Percentiles rank a stretch among this genome's conserved stretches.
These are phyloP conservation scores for Agriotes lineatus DNA, from an alignment of 2,888 invertebrate genomes.

Conservation along the genomic window DNA sequence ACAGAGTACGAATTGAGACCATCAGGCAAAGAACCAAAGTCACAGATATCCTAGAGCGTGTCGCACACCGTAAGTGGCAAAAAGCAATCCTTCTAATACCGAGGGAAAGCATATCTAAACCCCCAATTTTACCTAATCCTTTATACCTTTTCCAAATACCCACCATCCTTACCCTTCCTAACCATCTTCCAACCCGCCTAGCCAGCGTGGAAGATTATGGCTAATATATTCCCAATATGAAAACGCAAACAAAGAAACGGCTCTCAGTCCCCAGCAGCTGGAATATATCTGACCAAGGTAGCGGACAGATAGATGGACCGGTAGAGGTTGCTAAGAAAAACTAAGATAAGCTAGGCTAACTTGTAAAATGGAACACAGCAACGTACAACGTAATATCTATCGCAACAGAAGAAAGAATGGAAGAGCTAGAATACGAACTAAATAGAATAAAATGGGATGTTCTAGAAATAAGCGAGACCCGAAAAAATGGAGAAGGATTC, in stretches of 20 bases:
- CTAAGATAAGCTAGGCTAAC: too few species aligned
- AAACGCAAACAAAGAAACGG: background rate
- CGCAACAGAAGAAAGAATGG: background rate
- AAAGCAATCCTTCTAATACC: background rate
- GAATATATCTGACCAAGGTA: background rate
- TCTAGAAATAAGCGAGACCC: background rate
- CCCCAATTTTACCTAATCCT: background rate
- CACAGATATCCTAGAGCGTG: too few species aligned
- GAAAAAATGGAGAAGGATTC: background rate
- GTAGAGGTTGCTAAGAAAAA: too few species aligned
- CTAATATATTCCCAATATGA: background rate
- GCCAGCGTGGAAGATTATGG: too few species aligned
- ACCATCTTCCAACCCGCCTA: background rate
- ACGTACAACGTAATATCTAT: background rate
- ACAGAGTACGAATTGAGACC: too few species aligned
- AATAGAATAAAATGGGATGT: background rate
- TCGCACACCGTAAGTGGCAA: too few species aligned
- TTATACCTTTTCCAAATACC: background rate
- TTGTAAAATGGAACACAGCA: background rate
- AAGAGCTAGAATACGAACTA: too few species aligned
- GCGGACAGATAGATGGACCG: background rate
- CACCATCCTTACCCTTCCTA: background rate
- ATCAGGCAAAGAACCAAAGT: too few species aligned
- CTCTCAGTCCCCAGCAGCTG: background rate
- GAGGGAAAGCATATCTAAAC: background rate